Conservation (phyloP, 2,888 invertebrate species). For the Pyrochroa serraticornis region DNA sequence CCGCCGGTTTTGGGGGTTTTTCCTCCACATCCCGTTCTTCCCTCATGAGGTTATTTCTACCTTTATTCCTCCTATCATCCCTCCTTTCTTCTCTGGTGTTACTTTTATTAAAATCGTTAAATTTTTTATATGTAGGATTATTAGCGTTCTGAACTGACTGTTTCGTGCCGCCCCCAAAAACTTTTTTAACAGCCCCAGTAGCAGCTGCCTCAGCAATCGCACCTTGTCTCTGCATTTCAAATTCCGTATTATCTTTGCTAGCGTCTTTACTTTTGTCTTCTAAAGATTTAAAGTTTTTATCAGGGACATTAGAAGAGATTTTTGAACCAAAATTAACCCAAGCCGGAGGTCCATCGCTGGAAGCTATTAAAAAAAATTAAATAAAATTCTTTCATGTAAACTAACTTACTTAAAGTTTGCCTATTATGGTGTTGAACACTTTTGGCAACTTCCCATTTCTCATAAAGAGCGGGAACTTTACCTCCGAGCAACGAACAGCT, state of each 20-base stretch:
- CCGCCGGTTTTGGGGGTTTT: slow-evolving; percentile 73
- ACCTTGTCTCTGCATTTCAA: slow-evolving; percentile 87
- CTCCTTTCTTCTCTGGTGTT: slow-evolving; percentile 18
- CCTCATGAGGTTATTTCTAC: slow-evolving; percentile 27
- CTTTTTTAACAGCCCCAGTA: slow-evolving; percentile 64
- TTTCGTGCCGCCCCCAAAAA: slow-evolving; percentile 60
- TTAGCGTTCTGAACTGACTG: too few relatives aligned
- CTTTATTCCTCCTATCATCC: slow-evolving; percentile 22
- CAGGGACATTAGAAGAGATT: slow-evolving; percentile 64
- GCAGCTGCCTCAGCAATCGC: slow-evolving; percentile 90
- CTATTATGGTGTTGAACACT: slow-evolving; percentile 44
- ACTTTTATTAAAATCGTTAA: slow-evolving; percentile 2
- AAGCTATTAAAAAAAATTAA: slow-evolving; percentile 52
- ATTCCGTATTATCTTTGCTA: slow-evolving; percentile 77
- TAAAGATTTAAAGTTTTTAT: slow-evolving; percentile 75
- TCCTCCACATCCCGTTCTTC: slow-evolving; percentile 62
- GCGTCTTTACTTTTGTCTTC: slow-evolving; percentile 66
- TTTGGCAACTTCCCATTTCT: slow-evolving; percentile 82
- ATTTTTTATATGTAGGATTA: background rate
- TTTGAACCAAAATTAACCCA: slow-evolving; percentile 92
- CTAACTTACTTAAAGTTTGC: slow-evolving; percentile 34
- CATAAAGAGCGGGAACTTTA: slow-evolving; percentile 78
- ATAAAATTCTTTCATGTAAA: slow-evolving; percentile 3
- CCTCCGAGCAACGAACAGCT: slow-evolving; percentile 82
- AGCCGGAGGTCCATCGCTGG: slow-evolving; percentile 82